A percentile compares a stretch with the other conserved stretches of the same genome.
phyloP scores from a whole-genome alignment of 2,797 vertebrate species.

The Chlorospingus flavigularis region DNA sequence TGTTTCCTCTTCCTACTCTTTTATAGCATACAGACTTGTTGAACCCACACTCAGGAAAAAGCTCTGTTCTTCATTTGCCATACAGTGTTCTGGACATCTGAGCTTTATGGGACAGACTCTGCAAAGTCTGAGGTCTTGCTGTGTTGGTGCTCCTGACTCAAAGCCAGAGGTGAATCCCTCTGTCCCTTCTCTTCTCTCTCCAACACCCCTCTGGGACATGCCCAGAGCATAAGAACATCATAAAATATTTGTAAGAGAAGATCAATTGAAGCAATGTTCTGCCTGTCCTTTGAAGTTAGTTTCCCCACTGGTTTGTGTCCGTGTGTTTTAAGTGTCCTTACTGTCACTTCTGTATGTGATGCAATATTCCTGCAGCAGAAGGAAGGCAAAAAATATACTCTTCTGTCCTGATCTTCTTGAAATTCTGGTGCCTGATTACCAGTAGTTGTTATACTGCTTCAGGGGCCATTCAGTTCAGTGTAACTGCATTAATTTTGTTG shows the following conservation, averaged over 20 bases:
- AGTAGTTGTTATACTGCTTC: not conserved
- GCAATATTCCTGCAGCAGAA: not conserved
- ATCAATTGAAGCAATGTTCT: not conserved
- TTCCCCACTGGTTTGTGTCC: not conserved
- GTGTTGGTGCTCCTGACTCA: not conserved
- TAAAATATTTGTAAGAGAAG: not conserved
- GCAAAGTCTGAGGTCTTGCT: not conserved
- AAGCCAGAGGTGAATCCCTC: not conserved
- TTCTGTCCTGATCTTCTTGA: not conserved
- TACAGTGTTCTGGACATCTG: not conserved
- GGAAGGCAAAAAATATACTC: not conserved
- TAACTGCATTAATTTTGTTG: not conserved
- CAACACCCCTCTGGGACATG: not conserved
- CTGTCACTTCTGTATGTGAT: not conserved
- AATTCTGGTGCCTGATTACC: not conserved
- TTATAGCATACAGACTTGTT: not conserved
- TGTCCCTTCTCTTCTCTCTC: not conserved
- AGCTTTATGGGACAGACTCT: not conserved
- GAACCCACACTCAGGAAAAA: not conserved
- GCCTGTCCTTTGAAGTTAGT: not conserved
- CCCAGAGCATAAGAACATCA: not conserved
- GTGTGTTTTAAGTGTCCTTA: conserved; percentile 47
- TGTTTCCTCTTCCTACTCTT: not conserved
- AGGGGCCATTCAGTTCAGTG: not conserved
- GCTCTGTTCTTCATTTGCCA: not conserved